Base-by-base conservation (phyloP, 2,797 vertebrate genomes). In the Oophaga sylvatica region DNA sequence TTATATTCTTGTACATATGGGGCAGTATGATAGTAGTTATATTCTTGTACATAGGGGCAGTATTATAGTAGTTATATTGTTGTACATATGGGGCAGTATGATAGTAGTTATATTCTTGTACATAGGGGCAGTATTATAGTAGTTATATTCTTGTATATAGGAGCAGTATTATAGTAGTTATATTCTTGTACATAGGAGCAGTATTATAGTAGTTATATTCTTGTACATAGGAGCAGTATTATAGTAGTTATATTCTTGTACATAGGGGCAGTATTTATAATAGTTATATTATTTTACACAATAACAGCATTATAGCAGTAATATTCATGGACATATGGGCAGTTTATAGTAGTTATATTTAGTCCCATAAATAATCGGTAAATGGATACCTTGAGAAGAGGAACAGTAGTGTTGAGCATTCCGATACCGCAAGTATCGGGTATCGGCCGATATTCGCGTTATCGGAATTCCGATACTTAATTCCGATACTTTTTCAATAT, bases 181-280 rank as follows among this genome's bases (percentile, higher is more conserved):
- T 71, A 73, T 45, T 73, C n/a, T 45, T 45, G 70, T 73, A 73
- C 6, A 73, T 73, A 73, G 19, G 35, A 22, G 70, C 35, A 71
- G 68, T 71, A 71, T 71, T 71, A 71, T 71, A 41, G 68, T 71
- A 71, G 68, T 41, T 41, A 71, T n/a, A 71, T 71, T 35, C 48
- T 53, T 53, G 6, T 8, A 16, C 1, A 73, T 45, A 73, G 19
- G 17, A 5, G 70, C 35, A 73, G 70, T 73, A 73, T 45, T 45
- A 73, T 73, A 73, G 70, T 73, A 73, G n/a, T n/a, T n/a, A n/a
- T n/a, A n/a, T n/a, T n/a, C n/a, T 26, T 70, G 67, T 70, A 70
- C 7, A 70, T 70, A 70, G 67, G 15, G 4, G 67, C 67, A 70
- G 67, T 70, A 70, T 70, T 70, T 70, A 70, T 70, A 75, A 20